phyloP scores from a whole-genome alignment of 2,888 invertebrate species.

The Atherix ibis region DNA sequence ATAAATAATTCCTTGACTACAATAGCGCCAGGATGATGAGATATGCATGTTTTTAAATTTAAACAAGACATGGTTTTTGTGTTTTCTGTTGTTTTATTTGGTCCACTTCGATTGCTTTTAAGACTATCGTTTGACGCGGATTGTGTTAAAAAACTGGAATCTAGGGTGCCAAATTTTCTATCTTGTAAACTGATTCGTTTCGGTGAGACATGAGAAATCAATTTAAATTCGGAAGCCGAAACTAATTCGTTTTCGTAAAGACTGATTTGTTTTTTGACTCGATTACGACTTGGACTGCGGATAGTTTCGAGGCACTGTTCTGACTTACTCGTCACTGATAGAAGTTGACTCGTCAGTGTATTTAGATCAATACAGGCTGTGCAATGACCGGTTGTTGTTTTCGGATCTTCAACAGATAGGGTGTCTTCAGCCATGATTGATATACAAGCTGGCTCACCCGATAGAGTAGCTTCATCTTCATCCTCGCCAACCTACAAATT shows the following conservation, averaged over 20 bases:
- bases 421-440: slow-evolving; percentile 10
- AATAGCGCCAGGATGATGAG: slow-evolving; percentile 28
- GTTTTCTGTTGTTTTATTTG: slow-evolving; percentile 1
- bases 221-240: slow-evolving; percentile 7
- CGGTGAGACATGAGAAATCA: slow-evolving; percentile 2
- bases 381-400: too few relatives aligned
- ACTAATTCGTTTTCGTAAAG: slow-evolving; percentile 19
- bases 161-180: slow-evolving; percentile 5
- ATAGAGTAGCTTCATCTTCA: slow-evolving; percentile 41
- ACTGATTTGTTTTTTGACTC: slow-evolving; percentile 25
- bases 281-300: too few relatives aligned
- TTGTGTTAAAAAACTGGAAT: slow-evolving; percentile 3
- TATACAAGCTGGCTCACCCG: slow-evolving; percentile 36
- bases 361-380: too few relatives aligned
- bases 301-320: too few relatives aligned
- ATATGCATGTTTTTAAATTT: slow-evolving; percentile 12
- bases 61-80: slow-evolving; percentile 13
- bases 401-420: too few relatives aligned
- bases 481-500: slow-evolving; percentile 33
- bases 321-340: slow-evolving; percentile 5
- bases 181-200: slow-evolving; percentile 5
- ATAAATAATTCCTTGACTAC: slow-evolving; percentile 37
- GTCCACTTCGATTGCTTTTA: background rate
- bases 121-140: slow-evolving; percentile 9
- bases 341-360: slow-evolving; percentile 19